These are phyloP conservation scores for Poeciliopsis paucimaculata DNA, from an alignment of 2,797 vertebrate genomes.

Conservation along the genomic window DNA sequence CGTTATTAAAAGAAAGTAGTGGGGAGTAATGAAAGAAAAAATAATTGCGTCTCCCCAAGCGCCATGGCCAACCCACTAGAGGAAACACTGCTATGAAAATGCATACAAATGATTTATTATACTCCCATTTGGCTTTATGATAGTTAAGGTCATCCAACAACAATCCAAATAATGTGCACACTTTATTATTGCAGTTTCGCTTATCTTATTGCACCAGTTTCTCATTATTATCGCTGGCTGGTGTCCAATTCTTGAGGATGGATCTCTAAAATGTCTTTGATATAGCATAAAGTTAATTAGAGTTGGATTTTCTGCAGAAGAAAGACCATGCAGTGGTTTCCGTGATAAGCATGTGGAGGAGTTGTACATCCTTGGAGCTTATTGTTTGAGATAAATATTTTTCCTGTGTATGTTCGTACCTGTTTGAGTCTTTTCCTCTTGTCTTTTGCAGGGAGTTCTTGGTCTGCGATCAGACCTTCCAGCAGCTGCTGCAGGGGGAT, in stretches of 20 bases:
- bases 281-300: background rate
- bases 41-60: too few species aligned
- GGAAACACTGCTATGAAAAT: background rate
- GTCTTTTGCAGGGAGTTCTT: constrained; percentile 88
- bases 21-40: too few species aligned
- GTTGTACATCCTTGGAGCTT: background rate
- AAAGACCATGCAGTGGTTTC: background rate
- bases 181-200: background rate
- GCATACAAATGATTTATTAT: background rate
- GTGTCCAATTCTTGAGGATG: background rate
- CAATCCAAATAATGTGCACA: background rate
- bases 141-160: background rate
- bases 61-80: too few species aligned
- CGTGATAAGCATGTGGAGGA: background rate
- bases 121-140: background rate
- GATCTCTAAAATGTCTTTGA: background rate
- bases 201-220: background rate
- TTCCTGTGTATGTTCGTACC: constrained; percentile 71
- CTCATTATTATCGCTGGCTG: background rate
- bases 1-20: too few species aligned
- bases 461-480: constrained; percentile 89
- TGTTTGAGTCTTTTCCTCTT: constrained; percentile 94
- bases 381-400: background rate
- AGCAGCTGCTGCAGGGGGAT: constrained; percentile 86
- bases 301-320: background rate